Conservation (phyloP, 2,888 invertebrate genomes). For the Zaprionus obscuricornis region DNA sequence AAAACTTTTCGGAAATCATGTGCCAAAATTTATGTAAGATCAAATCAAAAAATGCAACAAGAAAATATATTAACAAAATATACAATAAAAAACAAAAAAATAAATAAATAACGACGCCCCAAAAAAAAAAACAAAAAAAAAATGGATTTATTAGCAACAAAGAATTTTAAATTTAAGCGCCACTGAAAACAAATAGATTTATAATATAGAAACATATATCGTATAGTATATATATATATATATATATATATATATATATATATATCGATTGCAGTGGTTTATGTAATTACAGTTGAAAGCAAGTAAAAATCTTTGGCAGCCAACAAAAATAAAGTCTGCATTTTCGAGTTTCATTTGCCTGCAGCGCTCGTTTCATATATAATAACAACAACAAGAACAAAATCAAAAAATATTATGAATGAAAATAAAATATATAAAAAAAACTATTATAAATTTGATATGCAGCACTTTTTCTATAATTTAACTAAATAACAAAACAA, state of each 20-base stretch:
- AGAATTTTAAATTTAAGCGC: conserved; percentile 11
- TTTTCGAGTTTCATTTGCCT: conserved; percentile 52
- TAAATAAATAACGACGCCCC: conserved; percentile 27
- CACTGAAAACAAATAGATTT: conserved; percentile 14
- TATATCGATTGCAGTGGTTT: conserved; percentile 33
- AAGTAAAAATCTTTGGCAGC: conserved; percentile 23
- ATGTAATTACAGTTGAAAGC: conserved; percentile 17
- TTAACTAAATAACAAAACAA: conserved; percentile 13
- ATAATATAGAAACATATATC: conserved; percentile 3
- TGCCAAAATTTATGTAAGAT: conserved; percentile 79
- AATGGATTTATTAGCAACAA: conserved; percentile 37
- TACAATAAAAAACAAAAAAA: conserved; percentile 49
- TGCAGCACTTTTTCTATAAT: conserved; percentile 34
- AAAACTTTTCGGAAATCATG: conserved; percentile 81
- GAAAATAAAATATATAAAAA: conserved; percentile 2
- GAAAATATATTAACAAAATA: conserved; percentile 52
- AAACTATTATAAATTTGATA: conserved; percentile 34
- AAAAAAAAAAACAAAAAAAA: conserved; percentile 26
- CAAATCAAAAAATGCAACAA: conserved; percentile 43
- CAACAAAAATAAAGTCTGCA: conserved; percentile 35
- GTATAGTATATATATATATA: conserved; percentile 26
- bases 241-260: conserved; percentile 22
- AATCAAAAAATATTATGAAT: too few relatives aligned
- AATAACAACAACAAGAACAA: background rate
- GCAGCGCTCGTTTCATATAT: conserved; percentile 35